Base-by-base conservation (phyloP, 2,113 vertebrate species). In the Haemorhous mexicanus region DNA sequence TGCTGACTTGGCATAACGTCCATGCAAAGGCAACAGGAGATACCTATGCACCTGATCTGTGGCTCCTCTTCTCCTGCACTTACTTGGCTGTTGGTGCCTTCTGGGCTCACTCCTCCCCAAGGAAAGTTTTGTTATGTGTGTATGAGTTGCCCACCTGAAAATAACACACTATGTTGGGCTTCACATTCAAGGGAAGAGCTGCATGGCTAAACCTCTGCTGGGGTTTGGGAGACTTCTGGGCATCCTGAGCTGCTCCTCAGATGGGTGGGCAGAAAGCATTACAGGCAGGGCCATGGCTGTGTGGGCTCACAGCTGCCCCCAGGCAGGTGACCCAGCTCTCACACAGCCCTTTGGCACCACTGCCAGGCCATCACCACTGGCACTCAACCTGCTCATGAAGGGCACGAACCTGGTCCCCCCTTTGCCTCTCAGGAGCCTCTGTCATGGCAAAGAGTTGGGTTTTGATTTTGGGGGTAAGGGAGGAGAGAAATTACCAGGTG, bases 341-440 rank as follows among this genome's bases (percentile, higher is more conserved):
- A 2, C 37, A 21, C 43, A 52, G 53, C 26, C 56, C 37, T 58
- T 9, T 2, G 18, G 16, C 53, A 63, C 19, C 11, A 9, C 68
- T 26, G 47, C 30, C 78, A 69, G n/a, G 27, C 35, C 17, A 9
- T 6, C 0, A 2, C 20, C 17, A 14, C 19, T 1, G 1, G 19
- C 18, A 39, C 13, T 39, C 1, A 1, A 17, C 33, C 44, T 4
- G 3, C 30, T 50, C 13, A 4, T 5, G 52, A 23, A 67, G 16
- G 28, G 7, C 37, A 32, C 1, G 28, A 63, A 11, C 14, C 18
- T 4, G 0, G 9, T 24, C 5, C 28, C 17, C 15, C 37, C 26
- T 85, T 37, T 23, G 56, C 63, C 53, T 43, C 37, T 59, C 39
- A 44, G 56, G n/a, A 79, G 14, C 44, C 52, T 43, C 80, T 55